These are phyloP conservation scores for Pelobates cultripes DNA, from an alignment of 2,797 vertebrate genomes.

Conservation along the genomic window DNA sequence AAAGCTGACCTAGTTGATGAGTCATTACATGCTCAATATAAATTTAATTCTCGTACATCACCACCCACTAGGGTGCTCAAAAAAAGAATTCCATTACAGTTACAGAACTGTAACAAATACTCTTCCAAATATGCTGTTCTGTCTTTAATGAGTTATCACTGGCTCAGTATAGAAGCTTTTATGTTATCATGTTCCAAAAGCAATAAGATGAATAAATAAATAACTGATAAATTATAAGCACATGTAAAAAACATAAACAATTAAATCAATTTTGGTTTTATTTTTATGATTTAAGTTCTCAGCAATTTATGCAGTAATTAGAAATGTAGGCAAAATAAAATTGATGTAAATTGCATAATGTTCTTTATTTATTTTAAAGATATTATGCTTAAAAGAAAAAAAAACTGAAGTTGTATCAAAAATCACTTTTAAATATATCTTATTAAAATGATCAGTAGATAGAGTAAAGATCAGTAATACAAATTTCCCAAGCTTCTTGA, in stretches of 20 bases:
- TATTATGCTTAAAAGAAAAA: too few species aligned
- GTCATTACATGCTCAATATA: too few species aligned
- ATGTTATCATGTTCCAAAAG: background rate
- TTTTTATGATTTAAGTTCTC: background rate
- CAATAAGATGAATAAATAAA: background rate
- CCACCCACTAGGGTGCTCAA: too few species aligned
- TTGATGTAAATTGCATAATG: background rate
- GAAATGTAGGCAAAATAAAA: background rate
- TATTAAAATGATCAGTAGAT: too few species aligned
- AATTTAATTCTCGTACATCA: too few species aligned
- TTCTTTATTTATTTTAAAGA: background rate
- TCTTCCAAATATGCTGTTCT: background rate
- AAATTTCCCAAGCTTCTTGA: too few species aligned
- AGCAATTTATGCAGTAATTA: background rate
- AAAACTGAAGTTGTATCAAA: too few species aligned
- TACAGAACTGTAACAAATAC: background rate
- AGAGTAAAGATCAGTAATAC: too few species aligned
- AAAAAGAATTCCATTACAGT: too few species aligned
- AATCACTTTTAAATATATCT: too few species aligned
- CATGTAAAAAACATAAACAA: conserved; percentile 2
- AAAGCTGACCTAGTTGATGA: too few species aligned
- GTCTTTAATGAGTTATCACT: background rate
- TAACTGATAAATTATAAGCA: conserved; percentile 1
- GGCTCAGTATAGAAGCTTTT: background rate
- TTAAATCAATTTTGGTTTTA: background rate